Conservation (phyloP, 1,140 invertebrate genomes). For the Anastrepha obliqua region DNA sequence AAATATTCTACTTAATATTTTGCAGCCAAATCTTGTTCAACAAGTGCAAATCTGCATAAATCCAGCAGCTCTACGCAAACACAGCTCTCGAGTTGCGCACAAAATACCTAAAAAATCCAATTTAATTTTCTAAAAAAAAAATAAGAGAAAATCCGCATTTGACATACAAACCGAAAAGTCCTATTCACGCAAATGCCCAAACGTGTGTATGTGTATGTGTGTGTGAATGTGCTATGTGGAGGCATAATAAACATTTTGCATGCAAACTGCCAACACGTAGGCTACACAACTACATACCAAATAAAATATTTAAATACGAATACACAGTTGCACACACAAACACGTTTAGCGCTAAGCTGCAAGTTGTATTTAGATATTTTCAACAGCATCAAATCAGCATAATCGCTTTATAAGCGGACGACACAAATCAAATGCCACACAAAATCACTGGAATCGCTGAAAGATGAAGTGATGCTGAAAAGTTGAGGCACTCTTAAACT, state of each 20-base stretch:
- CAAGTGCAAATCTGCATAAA: conserved; percentile 18
- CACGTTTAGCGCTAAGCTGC: neutral
- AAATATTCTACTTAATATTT: neutral
- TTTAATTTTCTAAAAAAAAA: conserved; percentile 20
- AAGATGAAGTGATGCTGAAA: conserved; percentile 49
- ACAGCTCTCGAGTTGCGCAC: neutral
- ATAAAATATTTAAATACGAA: neutral
- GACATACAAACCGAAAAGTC: neutral
- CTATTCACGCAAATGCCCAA: neutral
- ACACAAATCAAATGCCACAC: conserved; percentile 50
- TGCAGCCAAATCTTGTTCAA: conserved; percentile 19
- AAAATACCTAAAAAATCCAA: conserved; percentile 40
- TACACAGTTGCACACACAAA: neutral
- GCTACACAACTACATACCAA: neutral
- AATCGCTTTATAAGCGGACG: conserved; percentile 51
- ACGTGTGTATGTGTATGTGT: neutral
- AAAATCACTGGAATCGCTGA: conserved; percentile 46
- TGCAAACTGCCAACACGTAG: neutral
- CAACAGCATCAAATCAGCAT: conserved; percentile 42
- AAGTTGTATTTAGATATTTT: conserved; percentile 49
- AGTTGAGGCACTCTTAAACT: neutral
- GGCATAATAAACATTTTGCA: conserved; percentile 5
- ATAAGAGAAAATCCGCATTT: conserved; percentile 23
- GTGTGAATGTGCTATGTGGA: neutral
- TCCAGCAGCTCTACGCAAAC: neutral